Percentiles rank a stretch among this genome's conserved stretches.
Conservation (phyloP, 2,888 invertebrate genomes). For the Ariolimax columbianus region DNA sequence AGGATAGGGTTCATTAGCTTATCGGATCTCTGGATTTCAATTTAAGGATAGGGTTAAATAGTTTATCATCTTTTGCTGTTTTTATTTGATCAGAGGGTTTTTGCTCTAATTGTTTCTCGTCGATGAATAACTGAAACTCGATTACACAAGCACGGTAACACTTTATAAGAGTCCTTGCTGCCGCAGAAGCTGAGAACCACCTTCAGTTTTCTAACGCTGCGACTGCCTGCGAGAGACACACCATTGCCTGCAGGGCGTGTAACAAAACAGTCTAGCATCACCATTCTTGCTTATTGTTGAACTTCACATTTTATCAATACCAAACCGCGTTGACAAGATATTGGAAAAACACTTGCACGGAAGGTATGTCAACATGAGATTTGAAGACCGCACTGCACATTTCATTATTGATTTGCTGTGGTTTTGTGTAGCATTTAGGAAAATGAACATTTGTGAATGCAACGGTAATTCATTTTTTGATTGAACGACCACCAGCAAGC, state of each 20-base stretch:
- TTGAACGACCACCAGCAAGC: no score
- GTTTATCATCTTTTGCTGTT: no score
- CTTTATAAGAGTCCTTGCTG: no score
- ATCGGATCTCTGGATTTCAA: no score
- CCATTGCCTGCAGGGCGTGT: neutral
- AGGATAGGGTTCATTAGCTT: no score
- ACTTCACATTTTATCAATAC: conserved; percentile 4
- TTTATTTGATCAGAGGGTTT: no score
- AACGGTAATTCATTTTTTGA: no score
- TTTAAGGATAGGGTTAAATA: no score
- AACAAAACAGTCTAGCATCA: neutral
- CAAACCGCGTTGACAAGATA: neutral
- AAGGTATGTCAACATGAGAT: neutral
- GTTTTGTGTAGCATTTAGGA: neutral
- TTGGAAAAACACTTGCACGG: neutral
- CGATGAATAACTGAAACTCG: no score
- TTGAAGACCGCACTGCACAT: neutral
- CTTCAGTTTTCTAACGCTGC: neutral
- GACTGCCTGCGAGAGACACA: neutral
- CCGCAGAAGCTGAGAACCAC: neutral
- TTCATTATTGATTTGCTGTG: conserved; percentile 1
- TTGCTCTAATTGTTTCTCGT: no score
- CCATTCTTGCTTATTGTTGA: conserved; percentile 3
- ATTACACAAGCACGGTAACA: no score
- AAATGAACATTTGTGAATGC: neutral